Percentiles rank a stretch among this genome's conserved stretches.
Evolutionary conservation across 2,888 invertebrate genomes (phyloP).

Genomic region (Agriopis marginaria): DNA sequence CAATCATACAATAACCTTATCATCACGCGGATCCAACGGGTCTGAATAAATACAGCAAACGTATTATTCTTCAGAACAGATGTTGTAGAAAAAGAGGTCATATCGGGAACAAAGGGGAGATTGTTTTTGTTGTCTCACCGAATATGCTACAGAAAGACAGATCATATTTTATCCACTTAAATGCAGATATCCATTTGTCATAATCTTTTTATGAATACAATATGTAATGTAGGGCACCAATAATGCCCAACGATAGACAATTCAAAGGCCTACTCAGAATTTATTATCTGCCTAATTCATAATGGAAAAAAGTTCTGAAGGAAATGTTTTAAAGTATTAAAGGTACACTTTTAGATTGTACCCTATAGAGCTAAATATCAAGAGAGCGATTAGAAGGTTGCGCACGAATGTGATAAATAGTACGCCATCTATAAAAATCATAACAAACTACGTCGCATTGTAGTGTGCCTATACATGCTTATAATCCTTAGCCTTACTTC

Average conservation of each 20-base stretch:
- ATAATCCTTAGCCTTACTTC: too few relatives aligned
- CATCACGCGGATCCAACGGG: constrained; percentile 45
- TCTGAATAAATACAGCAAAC: constrained; percentile 50
- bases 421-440: too few relatives aligned
- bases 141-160: constrained; percentile 37
- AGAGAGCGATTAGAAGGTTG: too few relatives aligned
- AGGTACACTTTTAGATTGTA: too few relatives aligned
- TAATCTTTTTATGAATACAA: constrained; percentile 20
- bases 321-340: too few relatives aligned
- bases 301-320: too few relatives aligned
- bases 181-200: constrained; percentile 19
- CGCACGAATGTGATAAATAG: too few relatives aligned
- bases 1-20: constrained; percentile 44
- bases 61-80: constrained; percentile 37
- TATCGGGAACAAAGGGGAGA: constrained; percentile 55
- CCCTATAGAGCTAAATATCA: too few relatives aligned
- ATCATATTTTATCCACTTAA: constrained; percentile 33
- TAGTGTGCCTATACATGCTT: too few relatives aligned
- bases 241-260: not conserved
- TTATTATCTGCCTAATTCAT: not conserved
- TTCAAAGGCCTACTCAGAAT: not conserved
- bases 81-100: constrained; percentile 55
- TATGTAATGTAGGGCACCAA: constrained; percentile 13
- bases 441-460: too few relatives aligned
- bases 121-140: constrained; percentile 57